Base-by-base conservation (phyloP, 2,113 vertebrate genomes). In the Hippoglossus stenolepis region DNA sequence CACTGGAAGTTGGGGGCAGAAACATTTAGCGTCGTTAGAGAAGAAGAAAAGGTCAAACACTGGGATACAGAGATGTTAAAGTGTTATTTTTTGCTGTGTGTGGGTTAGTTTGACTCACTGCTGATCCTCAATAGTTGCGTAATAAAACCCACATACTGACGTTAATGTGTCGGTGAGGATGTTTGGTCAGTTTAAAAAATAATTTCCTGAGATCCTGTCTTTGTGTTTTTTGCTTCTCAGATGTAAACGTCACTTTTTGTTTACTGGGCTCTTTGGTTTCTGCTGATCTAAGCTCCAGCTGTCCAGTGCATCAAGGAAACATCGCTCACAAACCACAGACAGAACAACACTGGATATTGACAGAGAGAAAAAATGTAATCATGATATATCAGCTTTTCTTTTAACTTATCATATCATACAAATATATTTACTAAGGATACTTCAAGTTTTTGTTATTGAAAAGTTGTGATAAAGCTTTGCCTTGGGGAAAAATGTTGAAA, bases 21-120 rank as follows among this genome's bases (percentile, higher is more conserved):
- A 31, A 75, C 38, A 66, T 75, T 47, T 21, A 31, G 67, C 47
- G 24, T 38, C 5, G n/a, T 1, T 17, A 11, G 20, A 58, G n/a
- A 53, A 69, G 60, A 1, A 49, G 23, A 1, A 85, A 73, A 78
- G 13, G 26, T 66, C 70, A 83, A 53, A 13, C 20, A 51, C 31
- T 6, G 20, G 0, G 0, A 38, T 5, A 3, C 0, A 21, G 31
- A 43, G 3, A 58, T 5, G 3, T 64, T 20, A n/a, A 10, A 26
- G 14, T 2, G 43, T 35, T 49, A 4, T 62, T 57, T 54, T 31
- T 23, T 65, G 24, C 18, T 63, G 18, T n/a, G 47, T 14, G 23
- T 58, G 40, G 26, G 43, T 11, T 2, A 13, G 31, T 1, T 23
- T 28, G 20, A 66, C 43, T 51, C 17, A 28, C 40, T 70, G 17